phyloP scores from a whole-genome alignment of 2,113 vertebrate genomes.

The Neolamprologus toae region DNA sequence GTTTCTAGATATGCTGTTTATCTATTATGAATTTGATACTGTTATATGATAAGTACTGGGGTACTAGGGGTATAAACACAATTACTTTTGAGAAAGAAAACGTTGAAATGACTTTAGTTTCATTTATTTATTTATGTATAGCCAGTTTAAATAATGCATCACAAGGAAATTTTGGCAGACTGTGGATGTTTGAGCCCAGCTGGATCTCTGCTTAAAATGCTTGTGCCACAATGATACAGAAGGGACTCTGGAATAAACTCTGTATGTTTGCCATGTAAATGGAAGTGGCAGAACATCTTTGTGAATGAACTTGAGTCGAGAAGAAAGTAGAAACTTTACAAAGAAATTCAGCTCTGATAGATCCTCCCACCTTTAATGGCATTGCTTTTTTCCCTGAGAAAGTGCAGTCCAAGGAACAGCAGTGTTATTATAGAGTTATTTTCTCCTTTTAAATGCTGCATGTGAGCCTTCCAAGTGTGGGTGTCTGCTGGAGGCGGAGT shows the following conservation, averaged over 20 bases:
- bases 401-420: not conserved
- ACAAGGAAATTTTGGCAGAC: not conserved
- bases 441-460: not conserved
- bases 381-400: not conserved
- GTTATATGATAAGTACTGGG: not conserved
- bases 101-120: accelerated
- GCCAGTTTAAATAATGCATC: not conserved
- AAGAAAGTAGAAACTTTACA: not conserved
- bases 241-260: not conserved
- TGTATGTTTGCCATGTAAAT: not conserved
- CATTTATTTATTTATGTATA: not conserved
- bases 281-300: not conserved
- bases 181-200: not conserved
- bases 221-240: not conserved
- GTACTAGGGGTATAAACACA: not conserved
- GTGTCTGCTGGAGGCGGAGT: constrained; percentile 40
- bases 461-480: constrained; percentile 31
- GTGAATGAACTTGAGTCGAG: not conserved
- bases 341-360: not conserved
- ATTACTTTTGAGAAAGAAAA: not conserved
- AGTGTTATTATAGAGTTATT: constrained; percentile 3
- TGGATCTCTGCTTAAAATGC: not conserved
- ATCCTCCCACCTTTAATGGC: not conserved
- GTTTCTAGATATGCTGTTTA: not conserved
- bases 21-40: not conserved